phyloP scores from a whole-genome alignment of 2,888 invertebrate genomes.

The Drosophila buzzatii region DNA sequence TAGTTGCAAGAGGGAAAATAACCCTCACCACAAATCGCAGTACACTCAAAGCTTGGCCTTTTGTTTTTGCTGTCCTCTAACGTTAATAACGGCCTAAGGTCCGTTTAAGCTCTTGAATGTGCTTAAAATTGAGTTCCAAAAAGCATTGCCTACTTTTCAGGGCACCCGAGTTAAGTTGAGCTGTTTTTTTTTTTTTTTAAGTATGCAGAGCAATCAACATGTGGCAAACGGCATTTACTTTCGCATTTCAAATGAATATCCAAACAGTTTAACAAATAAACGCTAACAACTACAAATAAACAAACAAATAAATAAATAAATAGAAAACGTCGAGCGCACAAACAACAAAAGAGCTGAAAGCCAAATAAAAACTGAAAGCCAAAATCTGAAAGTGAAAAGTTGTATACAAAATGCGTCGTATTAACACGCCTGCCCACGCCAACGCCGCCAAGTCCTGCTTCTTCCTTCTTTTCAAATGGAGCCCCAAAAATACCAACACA shows the following conservation, averaged over 20 bases:
- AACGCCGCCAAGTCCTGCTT: not conserved
- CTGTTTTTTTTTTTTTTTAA: slow-evolving; percentile 5
- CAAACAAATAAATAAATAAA: slow-evolving; percentile 53
- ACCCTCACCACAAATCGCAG: slow-evolving; percentile 25
- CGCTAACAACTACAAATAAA: slow-evolving; percentile 66
- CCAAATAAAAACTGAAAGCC: slow-evolving; percentile 55
- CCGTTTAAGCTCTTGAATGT: not conserved
- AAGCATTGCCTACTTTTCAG: slow-evolving; percentile 23
- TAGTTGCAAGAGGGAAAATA: slow-evolving; percentile 1
- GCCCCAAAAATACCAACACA: slow-evolving; percentile 32
- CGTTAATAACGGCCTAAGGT: not conserved
- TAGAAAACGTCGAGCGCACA: slow-evolving; percentile 39
- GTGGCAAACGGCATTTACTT: slow-evolving; percentile 32
- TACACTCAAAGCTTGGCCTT: slow-evolving; percentile 1
- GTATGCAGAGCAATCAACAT: slow-evolving; percentile 58
- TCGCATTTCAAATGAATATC: slow-evolving; percentile 67
- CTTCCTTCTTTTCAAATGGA: slow-evolving; percentile 26
- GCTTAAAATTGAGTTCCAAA: not conserved
- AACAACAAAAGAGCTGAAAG: slow-evolving; percentile 62
- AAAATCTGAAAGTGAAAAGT: slow-evolving; percentile 79
- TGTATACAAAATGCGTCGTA: slow-evolving; percentile 76
- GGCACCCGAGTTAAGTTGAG: not conserved
- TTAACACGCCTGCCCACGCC: slow-evolving; percentile 56
- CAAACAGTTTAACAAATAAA: slow-evolving; percentile 74
- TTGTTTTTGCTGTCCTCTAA: not conserved